Evolutionary conservation across 2,888 invertebrate species (phyloP).

Genomic region (Clivina fossor): DNA sequence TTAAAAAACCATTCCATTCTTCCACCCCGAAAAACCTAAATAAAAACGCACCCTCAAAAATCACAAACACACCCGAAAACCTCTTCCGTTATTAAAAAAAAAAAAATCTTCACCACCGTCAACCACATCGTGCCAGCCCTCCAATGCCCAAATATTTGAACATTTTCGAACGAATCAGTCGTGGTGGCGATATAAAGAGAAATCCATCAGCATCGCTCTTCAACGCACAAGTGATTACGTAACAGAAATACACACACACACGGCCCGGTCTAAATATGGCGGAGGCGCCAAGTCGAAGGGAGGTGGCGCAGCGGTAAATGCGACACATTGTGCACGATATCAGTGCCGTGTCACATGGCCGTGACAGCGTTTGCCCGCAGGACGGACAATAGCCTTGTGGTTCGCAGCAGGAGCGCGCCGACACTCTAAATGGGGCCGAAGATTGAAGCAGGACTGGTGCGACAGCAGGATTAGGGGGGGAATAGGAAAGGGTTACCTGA

Average conservation of each 20-base stretch:
- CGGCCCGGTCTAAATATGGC: conserved; percentile 13
- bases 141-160: not conserved
- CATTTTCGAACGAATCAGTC: too few relatives aligned
- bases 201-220: conserved; percentile 14
- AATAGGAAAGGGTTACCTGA: too few relatives aligned
- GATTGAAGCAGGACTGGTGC: too few relatives aligned
- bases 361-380: conserved; percentile 19
- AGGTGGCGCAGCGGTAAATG: conserved; percentile 4
- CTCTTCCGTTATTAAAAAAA: not conserved
- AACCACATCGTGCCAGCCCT: not conserved
- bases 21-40: too few relatives aligned
- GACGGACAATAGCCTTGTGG: conserved; percentile 26
- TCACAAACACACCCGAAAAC: not conserved
- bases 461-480: too few relatives aligned
- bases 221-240: not conserved
- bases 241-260: conserved; percentile 13
- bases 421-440: not conserved
- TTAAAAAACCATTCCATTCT: too few relatives aligned
- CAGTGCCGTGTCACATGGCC: conserved; percentile 16
- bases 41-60: too few relatives aligned
- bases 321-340: conserved; percentile 22
- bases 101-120: not conserved
- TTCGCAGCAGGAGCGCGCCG: conserved; percentile 8
- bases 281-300: conserved; percentile 2
- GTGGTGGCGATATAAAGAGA: not conserved